phyloP scores from a whole-genome alignment of 2,113 vertebrate genomes.

The Grammomys dolichurus region DNA sequence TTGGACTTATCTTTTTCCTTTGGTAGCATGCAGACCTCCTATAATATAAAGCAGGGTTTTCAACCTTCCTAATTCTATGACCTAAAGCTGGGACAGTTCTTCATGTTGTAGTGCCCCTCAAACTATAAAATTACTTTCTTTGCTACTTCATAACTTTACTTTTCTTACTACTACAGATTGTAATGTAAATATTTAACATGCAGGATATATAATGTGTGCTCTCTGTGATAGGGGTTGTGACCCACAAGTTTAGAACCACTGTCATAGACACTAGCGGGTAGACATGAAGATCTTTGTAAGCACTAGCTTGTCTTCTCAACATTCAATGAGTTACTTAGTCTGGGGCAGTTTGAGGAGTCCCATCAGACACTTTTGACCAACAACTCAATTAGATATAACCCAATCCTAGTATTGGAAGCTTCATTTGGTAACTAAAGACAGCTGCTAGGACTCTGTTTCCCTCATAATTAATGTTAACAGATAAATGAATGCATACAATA shows the following conservation, averaged over 20 bases:
- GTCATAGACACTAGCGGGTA: background rate
- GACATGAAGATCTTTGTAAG: background rate
- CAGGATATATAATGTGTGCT: background rate
- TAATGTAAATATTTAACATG: background rate
- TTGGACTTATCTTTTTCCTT: background rate
- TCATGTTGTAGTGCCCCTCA: background rate
- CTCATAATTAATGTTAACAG: background rate
- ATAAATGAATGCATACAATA: background rate
- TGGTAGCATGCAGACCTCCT: background rate
- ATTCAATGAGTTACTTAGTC: background rate
- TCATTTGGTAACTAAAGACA: background rate
- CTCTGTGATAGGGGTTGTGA: background rate
- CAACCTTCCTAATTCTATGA: background rate
- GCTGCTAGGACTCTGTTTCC: background rate
- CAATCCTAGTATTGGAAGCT: too few species aligned
- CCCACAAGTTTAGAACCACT: background rate
- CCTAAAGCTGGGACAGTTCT: background rate
- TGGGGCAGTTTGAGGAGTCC: background rate
- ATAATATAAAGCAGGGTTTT: background rate
- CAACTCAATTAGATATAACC: background rate
- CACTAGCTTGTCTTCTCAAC: background rate
- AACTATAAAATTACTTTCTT: background rate
- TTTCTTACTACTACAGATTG: background rate
- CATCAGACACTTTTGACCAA: background rate
- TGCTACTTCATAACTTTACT: background rate